phyloP scores from a whole-genome alignment of 2,113 vertebrate genomes.

The Cyprinodon brontotheroides region DNA sequence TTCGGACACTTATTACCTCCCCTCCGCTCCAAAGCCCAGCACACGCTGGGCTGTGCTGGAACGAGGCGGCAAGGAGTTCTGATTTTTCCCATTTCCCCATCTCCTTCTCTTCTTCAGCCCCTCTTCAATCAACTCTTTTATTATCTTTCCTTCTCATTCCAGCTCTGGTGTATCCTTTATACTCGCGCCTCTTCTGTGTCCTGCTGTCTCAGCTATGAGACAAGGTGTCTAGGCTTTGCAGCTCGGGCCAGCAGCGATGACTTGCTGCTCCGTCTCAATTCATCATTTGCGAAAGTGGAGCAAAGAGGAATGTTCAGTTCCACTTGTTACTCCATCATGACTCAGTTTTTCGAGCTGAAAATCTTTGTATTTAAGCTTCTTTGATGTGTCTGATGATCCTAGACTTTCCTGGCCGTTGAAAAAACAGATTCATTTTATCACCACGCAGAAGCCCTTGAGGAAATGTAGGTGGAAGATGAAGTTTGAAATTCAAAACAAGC shows the following conservation, averaged over 20 bases:
- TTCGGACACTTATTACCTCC: not conserved
- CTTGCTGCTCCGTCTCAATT: conserved; percentile 36
- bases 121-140: conserved; percentile 37
- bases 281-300: conserved; percentile 37
- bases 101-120: conserved; percentile 1
- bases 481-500: not conserved
- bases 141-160: conserved; percentile 13
- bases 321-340: not conserved
- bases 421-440: not conserved
- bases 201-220: conserved; percentile 40
- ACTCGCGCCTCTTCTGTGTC: conserved; percentile 33
- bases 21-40: conserved; percentile 16
- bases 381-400: not conserved
- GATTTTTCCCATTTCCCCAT: conserved; percentile 18
- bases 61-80: conserved; percentile 12
- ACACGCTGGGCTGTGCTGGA: conserved; percentile 30
- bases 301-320: conserved; percentile 1
- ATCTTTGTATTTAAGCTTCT: conserved; percentile 15
- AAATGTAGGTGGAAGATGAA: not conserved
- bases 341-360: conserved; percentile 13
- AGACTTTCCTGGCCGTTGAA: conserved; percentile 4
- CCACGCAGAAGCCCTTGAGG: not conserved
- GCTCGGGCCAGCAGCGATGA: conserved; percentile 31
- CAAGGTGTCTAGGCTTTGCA: conserved; percentile 22
- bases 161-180: conserved; percentile 1